Evolutionary conservation across 2,113 vertebrate genomes (phyloP).

Genomic region (Motacilla alba): DNA sequence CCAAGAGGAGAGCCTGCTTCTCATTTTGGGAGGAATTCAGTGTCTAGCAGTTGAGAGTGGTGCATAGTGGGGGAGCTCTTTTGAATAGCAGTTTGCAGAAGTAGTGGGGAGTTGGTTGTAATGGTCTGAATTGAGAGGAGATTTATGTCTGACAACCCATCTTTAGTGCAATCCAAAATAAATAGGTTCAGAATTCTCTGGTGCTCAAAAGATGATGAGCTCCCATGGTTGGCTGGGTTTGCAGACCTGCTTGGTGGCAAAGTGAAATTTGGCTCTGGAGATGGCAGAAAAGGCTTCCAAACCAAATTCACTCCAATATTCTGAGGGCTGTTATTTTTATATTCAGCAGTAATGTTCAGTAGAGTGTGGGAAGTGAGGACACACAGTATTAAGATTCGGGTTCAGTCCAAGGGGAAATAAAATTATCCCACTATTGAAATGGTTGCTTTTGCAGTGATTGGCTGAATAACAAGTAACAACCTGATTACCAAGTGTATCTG

Average conservation of each 20-base stretch:
- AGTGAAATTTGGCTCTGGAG: not conserved
- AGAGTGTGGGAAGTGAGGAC: not conserved
- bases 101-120: not conserved
- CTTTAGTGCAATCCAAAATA: not conserved
- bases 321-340: not conserved
- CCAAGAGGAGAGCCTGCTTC: not conserved
- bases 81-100: not conserved
- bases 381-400: not conserved
- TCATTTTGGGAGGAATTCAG: not conserved
- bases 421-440: not conserved
- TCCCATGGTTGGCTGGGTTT: not conserved
- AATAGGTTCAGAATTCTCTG: not conserved
- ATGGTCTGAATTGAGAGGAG: not conserved
- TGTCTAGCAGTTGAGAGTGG: not conserved
- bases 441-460: not conserved
- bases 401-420: not conserved
- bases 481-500: not conserved
- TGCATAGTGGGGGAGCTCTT: not conserved
- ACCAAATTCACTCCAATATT: not conserved
- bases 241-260: not conserved
- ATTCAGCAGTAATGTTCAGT: not conserved
- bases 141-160: not conserved
- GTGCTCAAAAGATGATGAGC: not conserved
- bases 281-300: not conserved
- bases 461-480: not conserved